Evolutionary conservation across 2,113 vertebrate species (phyloP).

Genomic region (Sebastes fasciatus): DNA sequence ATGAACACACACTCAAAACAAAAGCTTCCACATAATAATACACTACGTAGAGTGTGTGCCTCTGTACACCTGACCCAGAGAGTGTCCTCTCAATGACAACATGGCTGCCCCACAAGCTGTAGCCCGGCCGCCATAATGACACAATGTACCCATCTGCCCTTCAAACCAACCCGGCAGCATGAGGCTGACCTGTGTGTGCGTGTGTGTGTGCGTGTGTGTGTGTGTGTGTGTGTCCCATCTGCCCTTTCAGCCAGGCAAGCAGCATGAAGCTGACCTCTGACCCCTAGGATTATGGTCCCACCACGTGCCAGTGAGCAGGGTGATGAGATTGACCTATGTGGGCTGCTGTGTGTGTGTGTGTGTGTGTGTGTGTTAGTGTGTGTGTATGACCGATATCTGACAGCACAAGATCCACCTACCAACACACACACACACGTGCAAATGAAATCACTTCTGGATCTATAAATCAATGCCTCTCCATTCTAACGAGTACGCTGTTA

Average conservation of each 20-base stretch:
- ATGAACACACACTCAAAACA: conserved; percentile 17
- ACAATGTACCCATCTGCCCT: conserved; percentile 82
- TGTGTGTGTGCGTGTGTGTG: conserved; percentile 30
- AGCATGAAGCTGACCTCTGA: conserved; percentile 81
- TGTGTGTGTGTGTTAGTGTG: conserved; percentile 32
- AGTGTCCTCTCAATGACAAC: conserved; percentile 80
- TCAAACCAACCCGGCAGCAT: conserved; percentile 73
- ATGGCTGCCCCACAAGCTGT: conserved; percentile 68
- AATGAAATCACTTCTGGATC: conserved; percentile 48
- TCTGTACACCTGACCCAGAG: conserved; percentile 62
- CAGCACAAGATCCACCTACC: conserved; percentile 30
- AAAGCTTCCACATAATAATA: background rate
- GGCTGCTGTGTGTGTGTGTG: conserved; percentile 36
- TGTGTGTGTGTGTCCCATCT: conserved; percentile 77
- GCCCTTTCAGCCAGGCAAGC: conserved; percentile 76
- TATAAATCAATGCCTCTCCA: conserved; percentile 37
- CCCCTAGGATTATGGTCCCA: conserved; percentile 79
- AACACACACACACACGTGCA: conserved; percentile 27
- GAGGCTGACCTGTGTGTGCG: conserved; percentile 58
- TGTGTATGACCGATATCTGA: conserved; percentile 52
- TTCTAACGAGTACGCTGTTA: conserved; percentile 22
- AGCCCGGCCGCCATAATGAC: conserved; percentile 75
- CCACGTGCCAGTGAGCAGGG: conserved; percentile 82
- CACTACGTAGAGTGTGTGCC: conserved; percentile 19
- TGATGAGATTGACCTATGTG: conserved; percentile 81